These are phyloP conservation scores for Cydia strobilella DNA, from an alignment of 1,140 invertebrate species.

Conservation along the genomic window DNA sequence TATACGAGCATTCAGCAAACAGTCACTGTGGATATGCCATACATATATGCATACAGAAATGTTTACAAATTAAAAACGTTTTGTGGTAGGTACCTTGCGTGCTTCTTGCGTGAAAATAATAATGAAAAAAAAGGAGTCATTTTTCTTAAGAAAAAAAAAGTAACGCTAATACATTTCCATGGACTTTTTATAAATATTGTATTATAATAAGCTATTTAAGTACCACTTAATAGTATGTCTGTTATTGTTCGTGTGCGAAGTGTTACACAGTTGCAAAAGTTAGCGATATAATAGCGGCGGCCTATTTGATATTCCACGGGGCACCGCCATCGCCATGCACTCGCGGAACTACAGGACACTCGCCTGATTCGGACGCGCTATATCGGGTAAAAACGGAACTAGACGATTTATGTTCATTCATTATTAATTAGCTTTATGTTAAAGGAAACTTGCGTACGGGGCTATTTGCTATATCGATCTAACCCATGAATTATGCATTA, in stretches of 20 bases:
- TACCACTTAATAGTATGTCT: no score
- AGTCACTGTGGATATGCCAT: no score
- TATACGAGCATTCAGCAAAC: no score
- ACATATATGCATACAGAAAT: no score
- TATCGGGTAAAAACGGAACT: constrained; percentile 32
- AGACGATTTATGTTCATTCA: constrained; percentile 32
- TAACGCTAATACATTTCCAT: no score
- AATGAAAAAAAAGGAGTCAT: no score
- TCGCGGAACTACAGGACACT: constrained; percentile 30
- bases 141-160: no score
- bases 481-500: constrained; percentile 21
- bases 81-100: no score
- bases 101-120: no score
- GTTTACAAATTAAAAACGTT: no score
- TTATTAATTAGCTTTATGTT: constrained; percentile 32
- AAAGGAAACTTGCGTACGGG: constrained; percentile 32
- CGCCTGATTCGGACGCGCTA: constrained; percentile 29
- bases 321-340: constrained; percentile 12
- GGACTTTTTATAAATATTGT: no score
- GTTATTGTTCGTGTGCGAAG: background rate
- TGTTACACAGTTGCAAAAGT: constrained; percentile 18
- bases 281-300: background rate
- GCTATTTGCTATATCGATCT: constrained; percentile 29
- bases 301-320: constrained; percentile 25
- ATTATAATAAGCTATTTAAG: no score